Evolutionary conservation across 2,888 invertebrate genomes (phyloP), one percentile per base, ranked within the genome.

Genomic region (Tenthredo scrophulariae): DNA sequence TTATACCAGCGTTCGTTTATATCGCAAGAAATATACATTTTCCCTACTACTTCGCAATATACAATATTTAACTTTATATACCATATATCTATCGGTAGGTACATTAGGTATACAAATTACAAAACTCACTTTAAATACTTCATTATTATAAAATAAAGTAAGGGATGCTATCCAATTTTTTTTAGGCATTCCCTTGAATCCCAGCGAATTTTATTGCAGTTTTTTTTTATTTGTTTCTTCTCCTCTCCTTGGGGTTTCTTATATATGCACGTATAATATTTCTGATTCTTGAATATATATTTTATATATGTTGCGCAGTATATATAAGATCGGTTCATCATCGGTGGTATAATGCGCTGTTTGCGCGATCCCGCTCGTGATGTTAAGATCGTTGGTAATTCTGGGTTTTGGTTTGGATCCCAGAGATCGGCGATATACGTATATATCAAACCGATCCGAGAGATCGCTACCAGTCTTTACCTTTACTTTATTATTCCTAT

Each of bases 381-480:
- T 89, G 89, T 88, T 88, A 90, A 91, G 92, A 92, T 92, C 91
- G 91, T 89, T 37, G 89, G 88, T 92, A 93, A 93, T 93, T 92
- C 91, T 89, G 92, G 92, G 91, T 89, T 91, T 91, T 89, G 88
- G 88, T 87, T 80, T n/a, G 50, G 22, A 80, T 80, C 80, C 80
- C 58, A 80, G 80, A 80, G 80, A 87, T 87, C 89, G 88, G 82
- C 85, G 89, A 87, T 54, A 54, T 54, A n/a, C n/a, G n/a, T 54
- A 54, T 54, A 54, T 54, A 54, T 54, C 89, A 13, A 79, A 67
- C 46, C 10, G 70, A 84, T 87, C 87, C 70, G 82, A 79, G 72
- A 62, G 46, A 84, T 83, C 79, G 91, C 92, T 92, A 92, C 92
- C 90, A 90, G 92, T 92, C 92, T 92, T 91, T 91, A 89, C 88